A percentile compares a stretch with the other conserved stretches of the same genome.
Evolutionary conservation across 2,888 invertebrate genomes (phyloP).

Genomic region (Drymonia ruficornis): DNA sequence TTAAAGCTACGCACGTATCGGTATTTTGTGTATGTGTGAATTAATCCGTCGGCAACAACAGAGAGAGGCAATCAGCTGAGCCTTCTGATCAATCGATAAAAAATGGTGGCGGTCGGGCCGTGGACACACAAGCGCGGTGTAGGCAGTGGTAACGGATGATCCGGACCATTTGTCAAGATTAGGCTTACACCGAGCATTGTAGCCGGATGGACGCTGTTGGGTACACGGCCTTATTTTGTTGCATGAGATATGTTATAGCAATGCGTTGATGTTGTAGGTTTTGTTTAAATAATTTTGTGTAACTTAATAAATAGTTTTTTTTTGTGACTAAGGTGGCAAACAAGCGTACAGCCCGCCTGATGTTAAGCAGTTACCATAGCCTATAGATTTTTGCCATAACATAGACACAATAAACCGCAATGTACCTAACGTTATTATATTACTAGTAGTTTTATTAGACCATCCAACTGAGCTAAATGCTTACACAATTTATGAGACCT

Average conservation of each 20-base stretch:
- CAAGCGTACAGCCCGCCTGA: no score
- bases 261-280: background rate
- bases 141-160: slow-evolving; percentile 67
- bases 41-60: slow-evolving; percentile 81
- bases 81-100: slow-evolving; percentile 81
- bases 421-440: no score
- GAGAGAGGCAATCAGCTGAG: slow-evolving; percentile 81
- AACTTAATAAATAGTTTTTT: no score
- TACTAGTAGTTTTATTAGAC: no score
- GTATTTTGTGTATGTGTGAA: slow-evolving; percentile 31
- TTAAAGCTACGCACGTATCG: slow-evolving; percentile 20
- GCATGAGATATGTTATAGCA: background rate
- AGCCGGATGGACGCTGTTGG: background rate
- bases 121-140: slow-evolving; percentile 69
- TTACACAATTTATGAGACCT: no score
- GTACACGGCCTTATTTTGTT: slow-evolving; percentile 20
- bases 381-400: no score
- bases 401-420: no score
- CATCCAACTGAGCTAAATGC: no score
- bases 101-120: slow-evolving; percentile 70
- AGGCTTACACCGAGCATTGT: slow-evolving; percentile 56
- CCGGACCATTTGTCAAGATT: slow-evolving; percentile 83
- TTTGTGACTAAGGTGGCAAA: no score
- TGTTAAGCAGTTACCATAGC: no score
- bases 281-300: no score